Evolutionary conservation across 1,140 invertebrate species (phyloP).

Genomic region (Drosophila nikananu): DNA sequence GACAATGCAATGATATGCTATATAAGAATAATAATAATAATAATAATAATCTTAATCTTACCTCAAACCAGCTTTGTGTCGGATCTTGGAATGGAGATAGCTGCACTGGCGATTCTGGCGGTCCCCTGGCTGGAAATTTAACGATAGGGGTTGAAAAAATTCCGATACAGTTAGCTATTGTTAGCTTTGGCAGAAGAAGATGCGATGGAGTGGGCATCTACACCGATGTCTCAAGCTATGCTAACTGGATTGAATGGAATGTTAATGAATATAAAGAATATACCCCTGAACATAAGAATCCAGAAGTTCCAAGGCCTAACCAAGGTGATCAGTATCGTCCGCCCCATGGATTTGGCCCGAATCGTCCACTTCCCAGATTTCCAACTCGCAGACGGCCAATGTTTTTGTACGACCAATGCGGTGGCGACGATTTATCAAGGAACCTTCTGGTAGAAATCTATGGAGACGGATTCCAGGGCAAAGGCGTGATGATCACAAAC

Average conservation of each 20-base stretch:
- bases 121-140: neutral
- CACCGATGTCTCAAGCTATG: constrained; percentile 7
- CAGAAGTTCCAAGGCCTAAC: no score
- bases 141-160: rapidly evolving
- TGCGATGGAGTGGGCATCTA: constrained; percentile 7
- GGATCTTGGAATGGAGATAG: neutral
- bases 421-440: neutral
- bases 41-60: no score
- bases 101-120: constrained; percentile 15
- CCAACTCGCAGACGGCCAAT: no score
- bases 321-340: neutral
- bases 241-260: neutral
- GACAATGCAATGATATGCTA: neutral
- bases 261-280: neutral
- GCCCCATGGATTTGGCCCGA: neutral
- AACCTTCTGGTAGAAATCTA: neutral
- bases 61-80: constrained; percentile 5
- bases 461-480: neutral
- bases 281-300: no score
- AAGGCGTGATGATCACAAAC: constrained; percentile 11
- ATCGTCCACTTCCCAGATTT: no score
- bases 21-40: no score
- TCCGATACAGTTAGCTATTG: neutral
- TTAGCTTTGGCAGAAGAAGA: rapidly evolving
- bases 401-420: neutral